phyloP scores from a whole-genome alignment of 1,140 invertebrate genomes.

The Asobara japonica region DNA sequence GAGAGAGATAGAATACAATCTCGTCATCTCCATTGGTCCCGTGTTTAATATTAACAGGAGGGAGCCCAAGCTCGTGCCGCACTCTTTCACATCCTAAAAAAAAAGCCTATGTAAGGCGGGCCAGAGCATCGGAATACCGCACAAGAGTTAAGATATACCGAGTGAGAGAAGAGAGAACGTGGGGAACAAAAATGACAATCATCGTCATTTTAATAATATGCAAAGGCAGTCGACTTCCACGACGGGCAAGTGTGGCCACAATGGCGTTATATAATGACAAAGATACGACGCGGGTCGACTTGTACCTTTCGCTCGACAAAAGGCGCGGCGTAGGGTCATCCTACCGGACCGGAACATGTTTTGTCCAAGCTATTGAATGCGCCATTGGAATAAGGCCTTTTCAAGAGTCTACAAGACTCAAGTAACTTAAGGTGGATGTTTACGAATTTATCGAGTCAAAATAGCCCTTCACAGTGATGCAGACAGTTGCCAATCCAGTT shows the following conservation, averaged over 20 bases:
- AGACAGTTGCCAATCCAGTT: no score
- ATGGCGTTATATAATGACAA: slow-evolving; percentile 69
- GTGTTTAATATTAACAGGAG: not conserved
- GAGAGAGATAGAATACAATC: not conserved
- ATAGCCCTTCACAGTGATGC: no score
- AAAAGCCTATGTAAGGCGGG: not conserved
- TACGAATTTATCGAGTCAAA: not conserved
- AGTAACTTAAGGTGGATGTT: no score
- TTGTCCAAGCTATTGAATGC: slow-evolving; percentile 55
- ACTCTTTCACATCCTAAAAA: not conserved
- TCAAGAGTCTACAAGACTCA: no score
- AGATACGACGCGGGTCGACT: slow-evolving; percentile 55
- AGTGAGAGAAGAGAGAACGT: slow-evolving; percentile 20
- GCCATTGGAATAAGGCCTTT: slow-evolving; percentile 47
- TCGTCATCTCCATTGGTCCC: not conserved
- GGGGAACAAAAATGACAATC: slow-evolving; percentile 65
- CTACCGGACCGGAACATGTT: slow-evolving; percentile 67
- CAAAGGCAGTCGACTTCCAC: slow-evolving; percentile 62
- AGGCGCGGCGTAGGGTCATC: slow-evolving; percentile 67
- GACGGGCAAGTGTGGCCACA: slow-evolving; percentile 65
- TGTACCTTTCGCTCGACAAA: slow-evolving; percentile 65
- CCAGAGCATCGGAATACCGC: not conserved
- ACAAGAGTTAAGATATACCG: not conserved
- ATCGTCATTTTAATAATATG: slow-evolving; percentile 68
- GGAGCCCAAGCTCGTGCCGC: not conserved